Conservation (phyloP, 2,113 vertebrate genomes). For the Antechinus stuartii region DNA sequence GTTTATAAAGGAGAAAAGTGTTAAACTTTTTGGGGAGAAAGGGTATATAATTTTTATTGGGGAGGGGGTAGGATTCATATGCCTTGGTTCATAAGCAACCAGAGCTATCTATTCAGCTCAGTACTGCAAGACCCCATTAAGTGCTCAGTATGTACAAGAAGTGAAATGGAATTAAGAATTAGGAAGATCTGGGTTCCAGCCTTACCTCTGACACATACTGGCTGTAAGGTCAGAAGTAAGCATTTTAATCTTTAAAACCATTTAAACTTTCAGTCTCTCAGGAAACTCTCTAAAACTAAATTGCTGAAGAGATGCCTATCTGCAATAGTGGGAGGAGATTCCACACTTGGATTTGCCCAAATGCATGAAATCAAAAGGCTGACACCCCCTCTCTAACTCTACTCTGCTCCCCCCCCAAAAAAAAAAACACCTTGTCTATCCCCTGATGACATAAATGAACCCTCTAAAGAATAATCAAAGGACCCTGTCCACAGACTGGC, state of each 20-base stretch:
- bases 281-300: not conserved
- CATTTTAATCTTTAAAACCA: not conserved
- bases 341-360: not conserved
- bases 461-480: not conserved
- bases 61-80: not conserved
- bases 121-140: not conserved
- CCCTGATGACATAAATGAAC: not conserved
- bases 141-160: not conserved
- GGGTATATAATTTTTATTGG: not conserved
- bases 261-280: not conserved
- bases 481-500: not conserved
- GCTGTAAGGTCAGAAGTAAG: not conserved
- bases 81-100: not conserved
- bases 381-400: not conserved
- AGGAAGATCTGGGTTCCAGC: not conserved
- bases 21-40: not conserved
- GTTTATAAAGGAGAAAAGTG: not conserved
- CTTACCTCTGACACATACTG: not conserved
- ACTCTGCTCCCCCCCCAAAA: not conserved
- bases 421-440: not conserved
- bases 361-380: not conserved
- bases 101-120: not conserved
- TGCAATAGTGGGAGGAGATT: not conserved
- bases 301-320: not conserved
- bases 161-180: not conserved